A percentile compares a stretch with the other conserved stretches of the same genome.
Evolutionary conservation across 2,888 invertebrate species (phyloP).

Genomic region (Athalia circularis): DNA sequence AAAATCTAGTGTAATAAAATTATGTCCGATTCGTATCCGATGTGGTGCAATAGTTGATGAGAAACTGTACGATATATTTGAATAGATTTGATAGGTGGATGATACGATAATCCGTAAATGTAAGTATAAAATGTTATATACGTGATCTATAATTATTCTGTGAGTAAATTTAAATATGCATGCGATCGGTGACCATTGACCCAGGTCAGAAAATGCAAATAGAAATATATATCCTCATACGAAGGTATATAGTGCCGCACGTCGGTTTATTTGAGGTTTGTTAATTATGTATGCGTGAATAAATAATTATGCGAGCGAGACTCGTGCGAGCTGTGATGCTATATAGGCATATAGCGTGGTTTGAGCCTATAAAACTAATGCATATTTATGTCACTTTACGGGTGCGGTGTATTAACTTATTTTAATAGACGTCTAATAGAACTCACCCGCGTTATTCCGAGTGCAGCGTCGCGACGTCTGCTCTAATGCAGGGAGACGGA

Average conservation of each 20-base stretch:
- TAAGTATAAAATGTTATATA: not conserved
- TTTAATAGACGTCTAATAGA: constrained; percentile 32
- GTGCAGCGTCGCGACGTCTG: constrained; percentile 11
- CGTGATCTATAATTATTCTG: constrained; percentile 35
- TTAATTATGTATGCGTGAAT: constrained; percentile 65
- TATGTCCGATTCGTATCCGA: too few relatives aligned
- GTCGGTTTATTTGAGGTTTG: constrained; percentile 43
- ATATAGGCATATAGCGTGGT: constrained; percentile 17
- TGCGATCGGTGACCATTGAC: constrained; percentile 49
- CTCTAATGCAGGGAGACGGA: too few relatives aligned
- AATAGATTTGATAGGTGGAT: not conserved
- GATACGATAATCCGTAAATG: not conserved
- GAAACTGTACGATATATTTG: not conserved
- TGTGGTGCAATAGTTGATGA: too few relatives aligned
- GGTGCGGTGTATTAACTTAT: constrained; percentile 16
- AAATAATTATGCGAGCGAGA: constrained; percentile 54
- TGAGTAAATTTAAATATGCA: constrained; percentile 41
- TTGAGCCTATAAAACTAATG: constrained; percentile 46
- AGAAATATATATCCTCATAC: constrained; percentile 42
- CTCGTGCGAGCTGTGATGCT: constrained; percentile 50
- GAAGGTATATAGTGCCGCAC: constrained; percentile 10
- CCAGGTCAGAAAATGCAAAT: constrained; percentile 53
- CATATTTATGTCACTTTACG: constrained; percentile 48
- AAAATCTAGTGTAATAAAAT: too few relatives aligned
- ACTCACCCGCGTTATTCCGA: not conserved